A percentile compares a stretch with the other conserved stretches of the same genome.
Conservation (phyloP, 2,888 invertebrate species). For the Artemia sp. region DNA sequence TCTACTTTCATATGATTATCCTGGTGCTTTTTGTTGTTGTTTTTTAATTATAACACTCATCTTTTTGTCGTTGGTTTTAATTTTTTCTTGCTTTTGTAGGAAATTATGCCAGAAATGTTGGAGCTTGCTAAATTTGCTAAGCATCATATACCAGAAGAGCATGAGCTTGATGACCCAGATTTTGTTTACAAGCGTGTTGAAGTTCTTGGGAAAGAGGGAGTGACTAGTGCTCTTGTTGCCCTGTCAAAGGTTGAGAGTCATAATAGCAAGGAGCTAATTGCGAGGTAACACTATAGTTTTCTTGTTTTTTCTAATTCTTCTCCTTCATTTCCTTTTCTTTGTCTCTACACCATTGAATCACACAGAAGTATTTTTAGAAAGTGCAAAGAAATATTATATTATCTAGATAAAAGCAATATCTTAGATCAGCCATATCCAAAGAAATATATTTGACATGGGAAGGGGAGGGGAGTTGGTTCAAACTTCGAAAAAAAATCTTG, state of each 20-base stretch:
- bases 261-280: slow-evolving; percentile 75
- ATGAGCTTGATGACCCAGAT: slow-evolving; percentile 73
- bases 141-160: slow-evolving; percentile 94
- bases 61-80: background rate
- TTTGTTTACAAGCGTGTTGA: slow-evolving; percentile 57
- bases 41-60: too few species aligned
- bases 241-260: slow-evolving; percentile 82
- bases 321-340: too few species aligned
- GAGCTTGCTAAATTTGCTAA: slow-evolving; percentile 97
- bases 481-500: too few species aligned
- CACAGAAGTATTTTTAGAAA: too few species aligned
- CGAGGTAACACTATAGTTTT: slow-evolving; percentile 31
- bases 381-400: too few species aligned
- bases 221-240: slow-evolving; percentile 71
- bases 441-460: too few species aligned
- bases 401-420: too few species aligned
- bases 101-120: slow-evolving; percentile 84
- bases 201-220: slow-evolving; percentile 62
- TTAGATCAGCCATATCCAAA: too few species aligned
- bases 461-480: too few species aligned
- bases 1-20: too few species aligned
- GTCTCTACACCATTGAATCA: too few species aligned
- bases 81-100: slow-evolving; percentile 31
- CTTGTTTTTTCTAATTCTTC: background rate
- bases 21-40: too few species aligned